A percentile compares a stretch with the other conserved stretches of the same genome.
These are phyloP conservation scores for Heliconius charithonia DNA, from an alignment of 2,888 invertebrate species.

Conservation along the genomic window DNA sequence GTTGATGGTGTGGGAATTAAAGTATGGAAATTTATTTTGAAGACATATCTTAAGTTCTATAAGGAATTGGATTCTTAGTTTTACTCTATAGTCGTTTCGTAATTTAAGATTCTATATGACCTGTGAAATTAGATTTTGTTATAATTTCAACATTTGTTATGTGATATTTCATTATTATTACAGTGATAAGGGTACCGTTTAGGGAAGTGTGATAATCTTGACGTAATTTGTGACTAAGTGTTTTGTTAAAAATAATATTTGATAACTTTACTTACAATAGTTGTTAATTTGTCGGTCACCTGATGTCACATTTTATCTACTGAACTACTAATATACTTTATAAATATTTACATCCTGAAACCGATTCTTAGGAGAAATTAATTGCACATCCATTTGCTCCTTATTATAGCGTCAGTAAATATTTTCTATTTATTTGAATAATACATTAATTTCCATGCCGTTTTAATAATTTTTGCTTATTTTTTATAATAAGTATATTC, in stretches of 20 bases:
- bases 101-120: background rate
- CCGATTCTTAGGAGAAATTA: background rate
- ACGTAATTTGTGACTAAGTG: background rate
- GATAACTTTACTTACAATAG: too few species aligned
- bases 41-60: background rate
- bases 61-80: background rate
- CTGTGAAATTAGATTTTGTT: background rate
- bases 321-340: background rate
- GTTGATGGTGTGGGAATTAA: conserved; percentile 42
- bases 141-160: background rate
- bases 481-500: conserved; percentile 12
- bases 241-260: background rate
- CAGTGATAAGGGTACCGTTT: background rate
- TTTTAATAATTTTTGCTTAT: conserved; percentile 23
- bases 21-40: background rate
- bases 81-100: too few species aligned
- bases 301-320: background rate
- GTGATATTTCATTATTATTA: background rate
- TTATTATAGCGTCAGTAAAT: background rate
- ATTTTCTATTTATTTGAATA: background rate
- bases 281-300: too few species aligned
- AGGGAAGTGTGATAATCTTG: background rate
- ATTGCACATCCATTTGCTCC: background rate
- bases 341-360: too few species aligned
- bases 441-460: conserved; percentile 43